Conservation (phyloP, 2,888 invertebrate species). For the Clanis bilineata region DNA sequence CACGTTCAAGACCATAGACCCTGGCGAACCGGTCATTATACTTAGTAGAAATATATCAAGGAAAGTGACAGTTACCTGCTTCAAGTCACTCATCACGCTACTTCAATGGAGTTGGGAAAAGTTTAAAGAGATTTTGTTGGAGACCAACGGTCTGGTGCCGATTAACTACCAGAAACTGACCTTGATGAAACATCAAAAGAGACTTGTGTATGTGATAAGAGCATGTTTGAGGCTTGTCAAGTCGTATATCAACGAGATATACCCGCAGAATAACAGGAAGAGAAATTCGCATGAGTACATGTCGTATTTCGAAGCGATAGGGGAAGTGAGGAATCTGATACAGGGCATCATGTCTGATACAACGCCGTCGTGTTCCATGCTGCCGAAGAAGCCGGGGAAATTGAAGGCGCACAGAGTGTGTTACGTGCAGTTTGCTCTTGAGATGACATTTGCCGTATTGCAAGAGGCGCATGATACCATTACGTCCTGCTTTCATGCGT, state of each 20-base stretch:
- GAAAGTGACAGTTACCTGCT: slow-evolving; percentile 92
- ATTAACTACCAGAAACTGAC: slow-evolving; percentile 78
- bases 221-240: slow-evolving; percentile 91
- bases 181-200: slow-evolving; percentile 87
- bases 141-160: slow-evolving; percentile 67
- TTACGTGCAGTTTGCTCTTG: slow-evolving; percentile 75
- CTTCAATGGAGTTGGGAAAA: slow-evolving; percentile 97
- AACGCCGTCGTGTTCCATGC: slow-evolving; percentile 61
- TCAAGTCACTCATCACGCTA: slow-evolving; percentile 91
- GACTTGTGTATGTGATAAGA: slow-evolving; percentile 92
- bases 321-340: slow-evolving; percentile 90
- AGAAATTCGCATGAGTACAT: slow-evolving; percentile 85
- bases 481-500: slow-evolving; percentile 96
- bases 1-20: slow-evolving; percentile 51
- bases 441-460: slow-evolving; percentile 88
- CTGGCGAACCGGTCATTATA: slow-evolving; percentile 90
- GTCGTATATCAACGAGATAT: slow-evolving; percentile 95
- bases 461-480: slow-evolving; percentile 96
- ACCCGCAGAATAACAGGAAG: slow-evolving; percentile 86
- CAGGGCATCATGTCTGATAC: slow-evolving; percentile 91
- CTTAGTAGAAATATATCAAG: slow-evolving; percentile 93
- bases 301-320: slow-evolving; percentile 91
- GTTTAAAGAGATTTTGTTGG: slow-evolving; percentile 80
- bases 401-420: slow-evolving; percentile 64
- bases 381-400: slow-evolving; percentile 63